A percentile compares a stretch with the other conserved stretches of the same genome.
Conservation (phyloP, 92 coral and sea anemone species). For the Palythoa grandis region DNA sequence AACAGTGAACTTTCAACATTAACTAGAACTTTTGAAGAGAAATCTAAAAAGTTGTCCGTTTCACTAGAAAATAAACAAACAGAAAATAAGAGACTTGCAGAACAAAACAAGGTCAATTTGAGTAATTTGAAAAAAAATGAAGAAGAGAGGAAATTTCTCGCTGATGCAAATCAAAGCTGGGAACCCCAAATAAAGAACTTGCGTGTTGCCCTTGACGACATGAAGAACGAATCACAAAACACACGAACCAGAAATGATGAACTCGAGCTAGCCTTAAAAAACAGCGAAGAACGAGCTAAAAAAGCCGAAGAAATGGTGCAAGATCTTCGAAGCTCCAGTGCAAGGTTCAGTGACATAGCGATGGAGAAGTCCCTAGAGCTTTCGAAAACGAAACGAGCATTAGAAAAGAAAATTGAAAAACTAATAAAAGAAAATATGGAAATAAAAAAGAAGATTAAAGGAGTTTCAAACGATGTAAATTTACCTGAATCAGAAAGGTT, state of each 20-base stretch:
- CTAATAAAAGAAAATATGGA: slow-evolving; percentile 84
- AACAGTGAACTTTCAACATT: slow-evolving; percentile 60
- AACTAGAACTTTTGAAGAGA: slow-evolving; percentile 66
- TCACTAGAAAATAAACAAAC: slow-evolving; percentile 63
- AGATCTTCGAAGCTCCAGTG: slow-evolving; percentile 73
- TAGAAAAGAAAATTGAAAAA: slow-evolving; percentile 91
- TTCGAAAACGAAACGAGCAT: slow-evolving; percentile 77
- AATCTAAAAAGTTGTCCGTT: slow-evolving; percentile 56
- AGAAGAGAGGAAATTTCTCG: slow-evolving; percentile 43
- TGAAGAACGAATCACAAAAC: slow-evolving; percentile 57
- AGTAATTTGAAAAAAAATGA: slow-evolving; percentile 57
- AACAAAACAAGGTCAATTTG: slow-evolving; percentile 48
- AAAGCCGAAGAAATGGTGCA: slow-evolving; percentile 63
- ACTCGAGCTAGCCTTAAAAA: slow-evolving; percentile 54
- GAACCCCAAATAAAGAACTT: slow-evolving; percentile 59
- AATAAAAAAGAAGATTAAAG: slow-evolving; percentile 70
- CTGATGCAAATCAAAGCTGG: slow-evolving; percentile 49
- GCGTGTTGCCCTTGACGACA: slow-evolving; percentile 57
- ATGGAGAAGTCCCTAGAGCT: slow-evolving; percentile 97
- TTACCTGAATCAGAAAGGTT: slow-evolving; percentile 3
- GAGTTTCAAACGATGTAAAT: not conserved
- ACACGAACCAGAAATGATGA: slow-evolving; percentile 59
- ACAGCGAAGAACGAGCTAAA: slow-evolving; percentile 60
- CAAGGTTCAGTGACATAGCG: slow-evolving; percentile 85
- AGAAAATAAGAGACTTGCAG: slow-evolving; percentile 52